Conservation (phyloP, 2,113 vertebrate species). For the Taxidea taxus region DNA sequence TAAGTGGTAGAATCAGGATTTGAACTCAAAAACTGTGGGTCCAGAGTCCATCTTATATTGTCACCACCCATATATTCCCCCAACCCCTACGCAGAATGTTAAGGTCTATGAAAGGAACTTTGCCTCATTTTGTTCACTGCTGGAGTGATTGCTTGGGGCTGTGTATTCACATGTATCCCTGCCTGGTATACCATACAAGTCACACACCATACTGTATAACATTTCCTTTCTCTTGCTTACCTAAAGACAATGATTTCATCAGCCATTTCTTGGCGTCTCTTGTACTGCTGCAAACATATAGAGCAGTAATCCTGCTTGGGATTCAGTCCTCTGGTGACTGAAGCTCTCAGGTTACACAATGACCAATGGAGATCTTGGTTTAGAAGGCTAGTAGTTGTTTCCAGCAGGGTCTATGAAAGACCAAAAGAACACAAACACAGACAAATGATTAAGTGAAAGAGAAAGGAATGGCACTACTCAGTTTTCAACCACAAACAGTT, state of each 20-base stretch:
- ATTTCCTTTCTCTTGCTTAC: slow-evolving; percentile 76
- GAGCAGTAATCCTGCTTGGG: slow-evolving; percentile 96
- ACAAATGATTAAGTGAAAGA: neutral
- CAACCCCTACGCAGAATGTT: neutral
- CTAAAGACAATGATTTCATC: slow-evolving; percentile 98
- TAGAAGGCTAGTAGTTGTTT: slow-evolving; percentile 95
- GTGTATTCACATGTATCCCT: neutral
- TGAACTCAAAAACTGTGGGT: neutral
- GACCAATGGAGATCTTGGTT: slow-evolving; percentile 99
- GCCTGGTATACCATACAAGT: neutral
- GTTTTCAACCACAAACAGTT: neutral
- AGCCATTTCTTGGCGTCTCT: slow-evolving; percentile 89
- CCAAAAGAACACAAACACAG: slow-evolving; percentile 17
- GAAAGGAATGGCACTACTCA: neutral
- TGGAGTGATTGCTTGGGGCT: neutral
- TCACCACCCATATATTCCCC: neutral
- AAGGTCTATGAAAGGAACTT: neutral
- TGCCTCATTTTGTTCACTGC: neutral
- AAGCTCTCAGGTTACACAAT: slow-evolving; percentile 92
- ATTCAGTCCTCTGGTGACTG: slow-evolving; percentile 92
- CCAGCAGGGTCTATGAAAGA: slow-evolving; percentile 90
- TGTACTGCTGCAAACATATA: slow-evolving; percentile 97
- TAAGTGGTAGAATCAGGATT: neutral
- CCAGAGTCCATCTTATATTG: neutral
- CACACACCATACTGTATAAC: neutral